These are phyloP conservation scores for Eulemur coronatus DNA, from an alignment of 2,797 vertebrate genomes.

Conservation along the genomic window DNA sequence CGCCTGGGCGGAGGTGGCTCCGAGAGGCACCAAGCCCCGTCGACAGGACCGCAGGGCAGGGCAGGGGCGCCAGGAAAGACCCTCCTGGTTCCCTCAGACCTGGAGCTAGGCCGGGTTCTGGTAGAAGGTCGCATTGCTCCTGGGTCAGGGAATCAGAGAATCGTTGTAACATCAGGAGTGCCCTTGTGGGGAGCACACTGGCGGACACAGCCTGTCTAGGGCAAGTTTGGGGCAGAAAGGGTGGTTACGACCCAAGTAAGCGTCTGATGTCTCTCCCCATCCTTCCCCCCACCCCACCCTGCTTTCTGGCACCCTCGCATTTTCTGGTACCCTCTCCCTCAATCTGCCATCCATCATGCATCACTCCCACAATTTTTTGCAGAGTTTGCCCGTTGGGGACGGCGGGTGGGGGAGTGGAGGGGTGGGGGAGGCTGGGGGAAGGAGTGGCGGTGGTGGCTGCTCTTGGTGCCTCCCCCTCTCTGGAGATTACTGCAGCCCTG, in stretches of 20 bases:
- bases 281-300: background rate
- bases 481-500: slow-evolving; percentile 87
- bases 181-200: background rate
- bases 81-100: background rate
- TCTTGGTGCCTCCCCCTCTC: slow-evolving; percentile 85
- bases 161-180: background rate
- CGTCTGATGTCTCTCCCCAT: background rate
- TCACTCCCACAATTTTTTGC: slow-evolving; percentile 55
- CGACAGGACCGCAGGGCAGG: background rate
- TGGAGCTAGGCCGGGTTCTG: background rate
- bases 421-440: slow-evolving; percentile 56
- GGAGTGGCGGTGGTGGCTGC: slow-evolving; percentile 76
- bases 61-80: background rate
- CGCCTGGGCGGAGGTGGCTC: background rate
- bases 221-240: slow-evolving; percentile 10
- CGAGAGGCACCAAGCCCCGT: background rate
- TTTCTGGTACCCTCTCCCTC: background rate
- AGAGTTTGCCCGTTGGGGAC: slow-evolving; percentile 67
- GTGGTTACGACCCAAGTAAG: background rate
- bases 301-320: background rate
- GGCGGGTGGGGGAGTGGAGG: slow-evolving; percentile 55
- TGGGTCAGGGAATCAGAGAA: background rate
- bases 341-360: background rate
- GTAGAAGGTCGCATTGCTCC: slow-evolving; percentile 16
- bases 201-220: background rate